These are phyloP conservation scores for Mamestra configurata DNA, from an alignment of 1,140 invertebrate species.

Conservation along the genomic window DNA sequence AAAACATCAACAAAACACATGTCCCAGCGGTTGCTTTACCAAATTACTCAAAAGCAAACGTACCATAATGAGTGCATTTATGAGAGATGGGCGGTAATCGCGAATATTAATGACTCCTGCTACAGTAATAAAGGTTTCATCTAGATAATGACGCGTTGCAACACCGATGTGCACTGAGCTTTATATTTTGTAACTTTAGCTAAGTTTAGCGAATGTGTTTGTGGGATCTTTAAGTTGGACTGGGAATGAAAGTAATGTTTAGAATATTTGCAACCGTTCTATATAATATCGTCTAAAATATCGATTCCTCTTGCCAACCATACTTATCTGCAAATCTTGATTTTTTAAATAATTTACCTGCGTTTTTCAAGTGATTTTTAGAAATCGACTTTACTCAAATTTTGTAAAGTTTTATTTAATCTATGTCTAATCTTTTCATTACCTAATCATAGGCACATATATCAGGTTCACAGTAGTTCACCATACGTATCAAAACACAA, in stretches of 20 bases:
- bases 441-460: too few relatives aligned
- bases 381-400: too few relatives aligned
- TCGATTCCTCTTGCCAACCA: background rate
- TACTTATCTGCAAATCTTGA: too few relatives aligned
- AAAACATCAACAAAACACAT: background rate
- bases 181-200: slow-evolving; percentile 45
- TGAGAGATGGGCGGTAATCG: slow-evolving; percentile 39
- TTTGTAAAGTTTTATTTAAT: too few relatives aligned
- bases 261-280: background rate
- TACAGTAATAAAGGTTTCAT: slow-evolving; percentile 47
- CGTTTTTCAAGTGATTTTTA: too few relatives aligned
- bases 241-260: slow-evolving; percentile 21
- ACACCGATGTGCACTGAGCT: slow-evolving; percentile 43
- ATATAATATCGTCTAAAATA: background rate
- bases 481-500: background rate
- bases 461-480: background rate
- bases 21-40: slow-evolving; percentile 14
- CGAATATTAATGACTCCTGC: slow-evolving; percentile 42
- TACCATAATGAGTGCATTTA: slow-evolving; percentile 38
- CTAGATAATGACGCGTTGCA: slow-evolving; percentile 46
- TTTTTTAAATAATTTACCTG: too few relatives aligned
- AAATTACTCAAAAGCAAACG: slow-evolving; percentile 25
- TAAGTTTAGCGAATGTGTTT: slow-evolving; percentile 28
- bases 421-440: too few relatives aligned
- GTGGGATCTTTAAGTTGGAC: slow-evolving; percentile 36